A percentile compares a stretch with the other conserved stretches of the same genome.
These are phyloP conservation scores for Brachypalpus laphriformis DNA, from an alignment of 2,888 invertebrate genomes.

Conservation along the genomic window DNA sequence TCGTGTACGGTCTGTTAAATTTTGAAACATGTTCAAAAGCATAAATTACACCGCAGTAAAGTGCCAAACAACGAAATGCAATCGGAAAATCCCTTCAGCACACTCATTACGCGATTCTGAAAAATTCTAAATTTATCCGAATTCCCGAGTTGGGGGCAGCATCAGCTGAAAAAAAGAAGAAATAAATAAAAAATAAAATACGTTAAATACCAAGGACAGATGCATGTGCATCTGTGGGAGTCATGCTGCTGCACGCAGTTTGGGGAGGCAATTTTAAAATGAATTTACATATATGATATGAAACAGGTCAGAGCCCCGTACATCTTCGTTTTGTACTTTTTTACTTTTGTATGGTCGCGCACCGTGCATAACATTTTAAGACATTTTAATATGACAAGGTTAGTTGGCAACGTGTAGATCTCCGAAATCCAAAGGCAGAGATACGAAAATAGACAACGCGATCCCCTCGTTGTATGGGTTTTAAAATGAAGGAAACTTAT, in stretches of 20 bases:
- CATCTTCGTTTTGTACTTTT: background rate
- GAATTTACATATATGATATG: constrained; percentile 16
- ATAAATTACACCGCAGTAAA: constrained; percentile 35
- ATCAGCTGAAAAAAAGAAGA: constrained; percentile 21
- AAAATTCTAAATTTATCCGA: constrained; percentile 69
- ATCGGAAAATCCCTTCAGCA: constrained; percentile 61
- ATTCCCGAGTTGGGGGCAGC: constrained; percentile 62
- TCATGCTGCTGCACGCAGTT: constrained; percentile 34
- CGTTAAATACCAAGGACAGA: constrained; percentile 42
- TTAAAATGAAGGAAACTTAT: constrained; percentile 35
- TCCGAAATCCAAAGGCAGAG: constrained; percentile 35
- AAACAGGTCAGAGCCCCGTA: constrained; percentile 56
- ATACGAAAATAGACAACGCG: constrained; percentile 62
- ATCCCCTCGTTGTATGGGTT: constrained; percentile 48
- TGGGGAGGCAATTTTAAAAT: constrained; percentile 64
- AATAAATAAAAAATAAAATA: constrained; percentile 14
- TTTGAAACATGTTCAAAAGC: constrained; percentile 21
- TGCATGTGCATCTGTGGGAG: constrained; percentile 57
- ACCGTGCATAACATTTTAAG: constrained; percentile 22
- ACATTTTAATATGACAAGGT: constrained; percentile 64
- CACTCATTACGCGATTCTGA: constrained; percentile 61
- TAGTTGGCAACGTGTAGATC: constrained; percentile 54
- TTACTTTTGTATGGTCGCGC: background rate
- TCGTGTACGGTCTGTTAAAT: constrained; percentile 27
- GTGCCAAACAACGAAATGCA: constrained; percentile 15